Evolutionary conservation across 2,888 invertebrate genomes (phyloP).

Genomic region (Apodemia mormo): DNA sequence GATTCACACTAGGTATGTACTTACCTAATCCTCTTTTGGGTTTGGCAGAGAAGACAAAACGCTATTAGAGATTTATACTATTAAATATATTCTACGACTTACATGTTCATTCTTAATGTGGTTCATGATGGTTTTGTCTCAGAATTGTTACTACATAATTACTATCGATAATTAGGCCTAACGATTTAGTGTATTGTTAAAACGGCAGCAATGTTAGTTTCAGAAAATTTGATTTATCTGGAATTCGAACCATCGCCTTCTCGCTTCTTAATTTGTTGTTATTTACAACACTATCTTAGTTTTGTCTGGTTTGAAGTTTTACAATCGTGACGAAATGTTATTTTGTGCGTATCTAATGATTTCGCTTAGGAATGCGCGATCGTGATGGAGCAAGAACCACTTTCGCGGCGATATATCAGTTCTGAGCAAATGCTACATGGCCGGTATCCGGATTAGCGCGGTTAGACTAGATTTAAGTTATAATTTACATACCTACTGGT

Average conservation of each 20-base stretch:
- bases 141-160: too few relatives aligned
- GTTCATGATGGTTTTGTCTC: too few relatives aligned
- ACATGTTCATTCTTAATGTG: too few relatives aligned
- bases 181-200: too few relatives aligned
- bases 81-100: too few relatives aligned
- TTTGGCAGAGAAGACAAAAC: too few relatives aligned
- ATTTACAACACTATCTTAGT: conserved; percentile 29
- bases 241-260: background rate
- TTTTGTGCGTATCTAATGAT: conserved; percentile 65
- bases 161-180: too few relatives aligned
- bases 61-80: too few relatives aligned
- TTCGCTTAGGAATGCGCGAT: conserved; percentile 58
- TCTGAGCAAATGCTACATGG: conserved; percentile 4
- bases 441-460: background rate
- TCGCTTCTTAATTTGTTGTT: background rate
- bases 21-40: too few relatives aligned
- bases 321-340: conserved; percentile 44
- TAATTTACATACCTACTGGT: background rate
- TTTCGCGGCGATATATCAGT: conserved; percentile 53
- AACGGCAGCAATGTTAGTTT: too few relatives aligned
- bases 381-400: conserved; percentile 58
- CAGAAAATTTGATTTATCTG: too few relatives aligned
- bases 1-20: too few relatives aligned
- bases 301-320: conserved; percentile 33
- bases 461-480: background rate